These are phyloP conservation scores for Pedetes capensis DNA, from an alignment of 2,113 vertebrate genomes.

Conservation along the genomic window DNA sequence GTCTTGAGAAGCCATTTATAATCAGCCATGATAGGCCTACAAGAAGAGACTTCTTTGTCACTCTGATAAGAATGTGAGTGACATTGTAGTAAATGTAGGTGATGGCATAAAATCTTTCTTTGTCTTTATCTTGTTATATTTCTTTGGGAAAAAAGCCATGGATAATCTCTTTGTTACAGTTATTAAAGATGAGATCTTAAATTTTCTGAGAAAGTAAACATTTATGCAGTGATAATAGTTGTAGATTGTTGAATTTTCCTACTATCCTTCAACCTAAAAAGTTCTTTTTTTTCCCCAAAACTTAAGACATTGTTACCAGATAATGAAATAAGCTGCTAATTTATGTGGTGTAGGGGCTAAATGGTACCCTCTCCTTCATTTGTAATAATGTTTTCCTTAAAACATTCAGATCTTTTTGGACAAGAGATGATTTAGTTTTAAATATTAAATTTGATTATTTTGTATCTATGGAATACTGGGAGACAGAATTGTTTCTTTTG, in stretches of 20 bases:
- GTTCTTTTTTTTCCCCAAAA: background rate
- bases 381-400: conserved; percentile 57
- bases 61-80: background rate
- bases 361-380: background rate
- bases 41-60: background rate
- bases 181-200: background rate
- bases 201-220: conserved; percentile 12
- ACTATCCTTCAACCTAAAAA: background rate
- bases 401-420: background rate
- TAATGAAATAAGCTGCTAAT: background rate
- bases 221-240: background rate
- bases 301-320: background rate
- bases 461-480: conserved; percentile 42
- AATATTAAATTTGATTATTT: conserved; percentile 53
- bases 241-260: background rate
- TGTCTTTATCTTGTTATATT: background rate
- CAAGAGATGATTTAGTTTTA: conserved; percentile 47
- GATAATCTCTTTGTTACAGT: background rate
- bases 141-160: background rate
- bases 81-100: background rate
- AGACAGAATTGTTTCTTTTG: conserved; percentile 56
- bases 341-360: background rate
- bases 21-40: background rate
- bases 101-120: background rate
- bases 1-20: background rate